These are phyloP conservation scores for Ascaphus truei DNA, from an alignment of 2,113 vertebrate genomes.

Conservation along the genomic window DNA sequence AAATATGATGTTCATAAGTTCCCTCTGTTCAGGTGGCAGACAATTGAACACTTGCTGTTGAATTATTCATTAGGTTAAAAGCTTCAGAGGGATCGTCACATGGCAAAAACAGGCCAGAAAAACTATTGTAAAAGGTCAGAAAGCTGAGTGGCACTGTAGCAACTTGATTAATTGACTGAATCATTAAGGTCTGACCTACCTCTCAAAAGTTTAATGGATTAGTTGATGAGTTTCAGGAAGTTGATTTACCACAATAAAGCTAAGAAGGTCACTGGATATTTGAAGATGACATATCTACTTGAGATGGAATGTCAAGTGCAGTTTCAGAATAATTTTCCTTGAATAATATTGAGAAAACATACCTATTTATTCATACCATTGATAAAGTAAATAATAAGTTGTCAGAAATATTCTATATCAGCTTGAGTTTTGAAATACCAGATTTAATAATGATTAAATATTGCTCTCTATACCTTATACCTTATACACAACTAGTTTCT, in stretches of 20 bases:
- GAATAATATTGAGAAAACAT: neutral
- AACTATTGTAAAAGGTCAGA: conserved; percentile 40
- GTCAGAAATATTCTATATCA: neutral
- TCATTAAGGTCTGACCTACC: conserved; percentile 47
- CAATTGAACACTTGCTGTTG: conserved; percentile 35
- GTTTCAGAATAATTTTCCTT: conserved; percentile 15
- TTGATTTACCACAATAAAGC: conserved; percentile 32
- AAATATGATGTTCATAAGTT: neutral
- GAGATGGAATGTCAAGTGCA: conserved; percentile 21
- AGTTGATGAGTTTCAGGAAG: conserved; percentile 46
- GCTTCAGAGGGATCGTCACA: conserved; percentile 43
- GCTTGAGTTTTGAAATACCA: neutral
- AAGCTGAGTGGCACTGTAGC: conserved; percentile 23
- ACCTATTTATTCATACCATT: neutral
- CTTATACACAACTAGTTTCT: no score
- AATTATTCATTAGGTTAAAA: conserved; percentile 43
- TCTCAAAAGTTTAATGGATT: conserved; percentile 49
- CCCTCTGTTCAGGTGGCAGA: conserved; percentile 15
- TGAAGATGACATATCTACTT: conserved; percentile 20
- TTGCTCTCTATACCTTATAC: no score
- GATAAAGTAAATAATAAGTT: neutral
- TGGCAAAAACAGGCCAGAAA: conserved; percentile 48
- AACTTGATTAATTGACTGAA: conserved; percentile 54
- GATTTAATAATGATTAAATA: neutral
- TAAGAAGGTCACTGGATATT: conserved; percentile 34